phyloP scores from a whole-genome alignment of 2,797 vertebrate species.

The Chelon labrosus region DNA sequence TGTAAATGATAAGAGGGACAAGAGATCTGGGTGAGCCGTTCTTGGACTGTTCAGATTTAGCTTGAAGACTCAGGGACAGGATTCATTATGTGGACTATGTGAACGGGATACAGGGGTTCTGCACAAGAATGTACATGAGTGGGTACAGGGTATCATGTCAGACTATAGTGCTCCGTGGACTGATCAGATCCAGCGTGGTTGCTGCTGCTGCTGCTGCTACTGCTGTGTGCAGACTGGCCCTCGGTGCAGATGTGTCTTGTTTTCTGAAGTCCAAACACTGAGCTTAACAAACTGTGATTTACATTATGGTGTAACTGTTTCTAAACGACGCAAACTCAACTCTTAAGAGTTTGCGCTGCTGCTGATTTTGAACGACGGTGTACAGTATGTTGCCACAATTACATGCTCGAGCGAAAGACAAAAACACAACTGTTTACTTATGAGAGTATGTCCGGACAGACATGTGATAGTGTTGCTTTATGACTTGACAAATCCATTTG shows the following conservation, averaged over 20 bases:
- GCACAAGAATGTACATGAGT: slow-evolving; percentile 68
- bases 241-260: slow-evolving; percentile 32
- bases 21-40: slow-evolving; percentile 25
- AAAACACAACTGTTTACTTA: slow-evolving; percentile 55
- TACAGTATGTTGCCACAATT: slow-evolving; percentile 54
- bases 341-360: slow-evolving; percentile 65
- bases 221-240: slow-evolving; percentile 37
- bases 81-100: slow-evolving; percentile 54
- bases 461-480: slow-evolving; percentile 26
- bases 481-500: slow-evolving; percentile 22
- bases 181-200: slow-evolving; percentile 55
- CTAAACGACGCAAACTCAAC: slow-evolving; percentile 75
- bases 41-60: slow-evolving; percentile 56
- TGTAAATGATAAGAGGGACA: slow-evolving; percentile 29
- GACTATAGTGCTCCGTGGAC: slow-evolving; percentile 54
- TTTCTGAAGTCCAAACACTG: slow-evolving; percentile 48
- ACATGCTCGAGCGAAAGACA: slow-evolving; percentile 41
- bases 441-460: slow-evolving; percentile 45
- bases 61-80: slow-evolving; percentile 83
- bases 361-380: slow-evolving; percentile 59
- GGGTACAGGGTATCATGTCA: slow-evolving; percentile 78
- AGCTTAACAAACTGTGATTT: slow-evolving; percentile 75
- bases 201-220: slow-evolving; percentile 45
- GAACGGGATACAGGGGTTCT: slow-evolving; percentile 42
- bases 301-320: slow-evolving; percentile 67